Percentiles rank a stretch among this genome's conserved stretches.
Evolutionary conservation across 2,888 invertebrate species (phyloP).

Genomic region (Eilema sororculum): DNA sequence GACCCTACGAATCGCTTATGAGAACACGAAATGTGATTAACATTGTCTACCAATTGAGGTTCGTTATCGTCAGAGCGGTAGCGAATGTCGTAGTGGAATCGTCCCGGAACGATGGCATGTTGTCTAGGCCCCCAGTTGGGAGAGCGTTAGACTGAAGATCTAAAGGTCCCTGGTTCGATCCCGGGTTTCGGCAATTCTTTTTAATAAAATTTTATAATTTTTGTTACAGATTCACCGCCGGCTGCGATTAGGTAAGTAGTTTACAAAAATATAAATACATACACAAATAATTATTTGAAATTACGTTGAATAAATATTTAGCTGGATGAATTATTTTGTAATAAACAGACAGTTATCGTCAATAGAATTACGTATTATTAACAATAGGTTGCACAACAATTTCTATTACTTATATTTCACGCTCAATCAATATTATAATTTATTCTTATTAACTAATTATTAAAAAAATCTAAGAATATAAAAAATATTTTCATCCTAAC

Average conservation of each 20-base stretch:
- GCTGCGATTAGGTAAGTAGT: conserved; percentile 52
- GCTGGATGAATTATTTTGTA: neutral
- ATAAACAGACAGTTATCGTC: neutral
- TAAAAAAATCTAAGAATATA: neutral
- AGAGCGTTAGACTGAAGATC: conserved; percentile 90
- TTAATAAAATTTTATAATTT: conserved; percentile 37
- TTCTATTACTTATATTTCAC: conserved; percentile 1
- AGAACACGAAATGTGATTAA: too few relatives aligned
- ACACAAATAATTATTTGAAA: neutral
- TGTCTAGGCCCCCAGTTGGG: too few relatives aligned
- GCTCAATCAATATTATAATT: conserved; percentile 1
- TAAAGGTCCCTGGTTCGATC: conserved; percentile 91
- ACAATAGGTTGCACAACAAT: neutral
- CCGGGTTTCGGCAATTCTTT: conserved; percentile 88
- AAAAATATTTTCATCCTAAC: neutral
- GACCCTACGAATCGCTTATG: too few relatives aligned
- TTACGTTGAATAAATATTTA: neutral
- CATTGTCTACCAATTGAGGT: too few relatives aligned
- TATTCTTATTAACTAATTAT: neutral
- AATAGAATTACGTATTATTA: neutral
- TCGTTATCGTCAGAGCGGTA: too few relatives aligned
- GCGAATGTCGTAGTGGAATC: too few relatives aligned
- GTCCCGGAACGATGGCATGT: too few relatives aligned
- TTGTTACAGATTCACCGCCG: conserved; percentile 61
- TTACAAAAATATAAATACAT: neutral